Base-by-base conservation (phyloP, 2,888 invertebrate genomes). In the Itoplectis maculator region DNA sequence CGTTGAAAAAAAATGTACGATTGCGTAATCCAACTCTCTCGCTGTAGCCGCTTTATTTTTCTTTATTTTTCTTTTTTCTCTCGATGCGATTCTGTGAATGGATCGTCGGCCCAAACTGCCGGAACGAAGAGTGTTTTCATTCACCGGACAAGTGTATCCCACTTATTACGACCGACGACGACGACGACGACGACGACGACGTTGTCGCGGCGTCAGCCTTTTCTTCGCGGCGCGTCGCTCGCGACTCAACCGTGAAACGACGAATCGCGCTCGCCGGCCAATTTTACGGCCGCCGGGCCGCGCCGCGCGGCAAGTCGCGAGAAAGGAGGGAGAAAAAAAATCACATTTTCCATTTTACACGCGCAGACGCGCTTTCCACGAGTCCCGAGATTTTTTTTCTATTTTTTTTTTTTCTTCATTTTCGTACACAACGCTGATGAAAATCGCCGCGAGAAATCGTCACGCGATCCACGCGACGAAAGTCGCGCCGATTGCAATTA, bases 201-300 rank as follows among this genome's bases (percentile, higher is more conserved):
- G 40, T 9, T 45, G 54, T 47, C 18, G 8, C 2, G 35, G 37
- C 5, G 18, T 15, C 8, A 18, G 37, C 37, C 37, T 37, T 61
- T 61, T 61, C n/a, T 15, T 8, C 37, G 37, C 11, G n/a, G 37
- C 37, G n/a, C n/a, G n/a, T n/a, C 61, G 37, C 37, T 15, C 59
- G 18, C 73, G 59, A 63, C 49, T 74, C 51, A 49, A 77, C 69
- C 79, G 69, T 84, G 84, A 79, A 82, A 74, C 68, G 65, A 74
- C 68, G 65, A 51, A 77, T 51, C 42, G 47, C n/a, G n/a, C 13
- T 15, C 37, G 61, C 5, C 8, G 35, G 40, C 75, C 74, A 82
- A 84, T 84, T 84, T 84, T 79, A 82, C 84, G 80, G 79, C 69
- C 35, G 47, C 37, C 75, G 77, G 75, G 77, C 81, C 81, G 59